These are phyloP conservation scores for Drosophila hamatofila DNA, from an alignment of 2,888 invertebrate species.

Conservation along the genomic window DNA sequence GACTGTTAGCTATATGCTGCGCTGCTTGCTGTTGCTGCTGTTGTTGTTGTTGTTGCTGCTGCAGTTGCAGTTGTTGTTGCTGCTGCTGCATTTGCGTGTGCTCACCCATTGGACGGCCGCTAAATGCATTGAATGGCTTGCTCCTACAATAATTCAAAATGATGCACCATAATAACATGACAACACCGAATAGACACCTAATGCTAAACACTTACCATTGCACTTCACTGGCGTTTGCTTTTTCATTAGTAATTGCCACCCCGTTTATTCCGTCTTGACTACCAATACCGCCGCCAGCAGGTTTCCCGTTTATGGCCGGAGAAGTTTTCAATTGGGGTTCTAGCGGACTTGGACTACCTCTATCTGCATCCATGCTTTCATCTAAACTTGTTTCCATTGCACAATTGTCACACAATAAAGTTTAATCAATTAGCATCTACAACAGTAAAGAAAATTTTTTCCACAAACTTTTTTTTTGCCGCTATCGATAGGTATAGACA, in stretches of 20 bases:
- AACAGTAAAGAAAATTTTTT: constrained; percentile 51
- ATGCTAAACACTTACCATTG: constrained; percentile 49
- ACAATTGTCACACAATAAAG: constrained; percentile 26
- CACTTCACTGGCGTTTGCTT: constrained; percentile 48
- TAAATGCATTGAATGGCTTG: constrained; percentile 70
- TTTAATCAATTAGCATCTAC: constrained; percentile 47
- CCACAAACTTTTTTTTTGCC: constrained; percentile 62
- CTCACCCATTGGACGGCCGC: constrained; percentile 70
- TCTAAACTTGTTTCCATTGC: constrained; percentile 68
- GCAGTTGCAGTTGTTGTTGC: constrained; percentile 38
- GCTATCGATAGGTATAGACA: constrained; percentile 62
- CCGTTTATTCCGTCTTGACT: constrained; percentile 60
- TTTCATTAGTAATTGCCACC: constrained; percentile 55
- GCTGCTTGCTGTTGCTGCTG: constrained; percentile 36
- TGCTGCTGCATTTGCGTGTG: constrained; percentile 61
- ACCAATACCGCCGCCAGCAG: constrained; percentile 18
- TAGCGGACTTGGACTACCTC: constrained; percentile 43
- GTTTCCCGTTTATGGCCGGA: constrained; percentile 58
- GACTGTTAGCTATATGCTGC: constrained; percentile 32
- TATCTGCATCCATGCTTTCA: constrained; percentile 67
- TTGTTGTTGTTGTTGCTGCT: constrained; percentile 37
- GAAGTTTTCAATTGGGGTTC: constrained; percentile 44
- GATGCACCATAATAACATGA: neutral
- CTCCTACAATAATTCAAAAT: constrained; percentile 41
- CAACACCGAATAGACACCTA: neutral